phyloP scores from a whole-genome alignment of 2,113 vertebrate species.

The Phoenicopterus ruber region DNA sequence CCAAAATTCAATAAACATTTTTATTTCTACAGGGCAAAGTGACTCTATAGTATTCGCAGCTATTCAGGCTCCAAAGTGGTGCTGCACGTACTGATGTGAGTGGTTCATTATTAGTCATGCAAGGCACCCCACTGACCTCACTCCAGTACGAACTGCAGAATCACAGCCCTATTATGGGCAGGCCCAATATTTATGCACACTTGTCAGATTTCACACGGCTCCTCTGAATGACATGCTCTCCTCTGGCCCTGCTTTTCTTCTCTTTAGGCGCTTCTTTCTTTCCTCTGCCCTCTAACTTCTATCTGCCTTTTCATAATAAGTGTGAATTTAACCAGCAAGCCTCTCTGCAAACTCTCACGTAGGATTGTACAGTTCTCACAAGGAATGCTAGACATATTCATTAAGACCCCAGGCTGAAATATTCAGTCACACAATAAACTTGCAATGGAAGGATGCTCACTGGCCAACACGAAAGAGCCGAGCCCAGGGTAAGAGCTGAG shows the following conservation, averaged over 20 bases:
- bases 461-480: not conserved
- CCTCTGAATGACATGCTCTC: not conserved
- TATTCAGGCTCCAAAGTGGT: not conserved
- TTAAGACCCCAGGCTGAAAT: not conserved
- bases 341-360: not conserved
- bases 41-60: not conserved
- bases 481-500: not conserved
- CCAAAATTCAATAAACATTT: not conserved
- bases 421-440: not conserved
- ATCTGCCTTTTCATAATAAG: not conserved
- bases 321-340: not conserved
- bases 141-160: not conserved
- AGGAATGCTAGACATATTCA: not conserved
- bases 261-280: not conserved
- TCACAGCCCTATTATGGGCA: not conserved
- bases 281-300: not conserved
- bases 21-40: not conserved
- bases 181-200: constrained; percentile 24
- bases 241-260: not conserved
- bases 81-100: not conserved
- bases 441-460: not conserved
- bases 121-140: not conserved
- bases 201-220: constrained; percentile 10
- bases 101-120: not conserved
- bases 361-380: not conserved